Evolutionary conservation across 2,113 vertebrate species (phyloP), one percentile per base, ranked within the genome.

Genomic region (Zosterops lateralis): DNA sequence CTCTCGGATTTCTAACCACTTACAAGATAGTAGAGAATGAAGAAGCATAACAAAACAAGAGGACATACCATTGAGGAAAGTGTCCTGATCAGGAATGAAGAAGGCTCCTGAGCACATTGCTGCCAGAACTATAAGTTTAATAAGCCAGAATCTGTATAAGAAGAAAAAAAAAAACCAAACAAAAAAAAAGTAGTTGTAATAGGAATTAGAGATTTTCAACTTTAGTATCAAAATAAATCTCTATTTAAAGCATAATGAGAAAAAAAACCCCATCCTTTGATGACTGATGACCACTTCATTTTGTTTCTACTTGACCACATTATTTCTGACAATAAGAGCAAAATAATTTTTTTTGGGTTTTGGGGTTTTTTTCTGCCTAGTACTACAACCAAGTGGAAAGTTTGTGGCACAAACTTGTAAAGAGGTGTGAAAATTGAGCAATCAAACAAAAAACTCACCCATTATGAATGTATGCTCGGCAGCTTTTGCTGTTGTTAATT

Each of bases 71-170:
- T 98, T 96, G 70, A 99, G 98, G 96, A 99, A 99, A 58, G 96
- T 98, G 62, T 99, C 98, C 96, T 99, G 97, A 44, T 98, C 96
- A 1, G 99, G 99, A 83, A 99, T 97, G 97, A 99, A 99, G 98
- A 99, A 99, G 10, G 98, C 99, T 94, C 98, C 99, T 44, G 98
- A 98, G 84, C 99, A 99, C 98, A 99, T 99, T 31, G 95, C 98
- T 74, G 96, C 98, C 97, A 99, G 93, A 81, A 98, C 85, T 85
- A 99, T 57, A 82, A 99, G 98, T 96, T 99, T 99, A 92, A 98
- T 84, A 76, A 99, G 98, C 99, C 99, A 99, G 97, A 99, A 99
- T 93, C 99, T 99, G 96, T 34, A 90, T 6, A 4, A 85, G 17
- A 88, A 29, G 26, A 9, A 28, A 57, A 38, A 57, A 38, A 32